Base-by-base conservation (phyloP, 2,113 vertebrate genomes). In the Thymallus thymallus region DNA sequence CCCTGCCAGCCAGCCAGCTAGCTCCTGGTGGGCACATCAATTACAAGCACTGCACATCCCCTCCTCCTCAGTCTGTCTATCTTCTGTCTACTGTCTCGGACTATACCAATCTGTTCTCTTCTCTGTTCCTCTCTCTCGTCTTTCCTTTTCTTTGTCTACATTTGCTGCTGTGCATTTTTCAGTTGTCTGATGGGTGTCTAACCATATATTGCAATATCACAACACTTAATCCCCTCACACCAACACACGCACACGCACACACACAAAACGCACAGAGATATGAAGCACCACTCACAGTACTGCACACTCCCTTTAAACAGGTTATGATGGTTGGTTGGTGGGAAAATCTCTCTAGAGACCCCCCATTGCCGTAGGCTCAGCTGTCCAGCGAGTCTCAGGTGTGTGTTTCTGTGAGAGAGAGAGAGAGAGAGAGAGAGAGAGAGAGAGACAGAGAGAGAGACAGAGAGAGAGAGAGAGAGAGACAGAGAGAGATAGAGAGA, bases 21-120 rank as follows among this genome's bases (percentile, higher is more conserved):
- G 88, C 89, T 92, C 92, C 90, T 91, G 80, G 83, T 88, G 90
- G 92, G 91, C 90, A 92, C 90, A 92, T 93, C 92, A 91, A 92
- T 93, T 92, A 92, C 89, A 88, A 51, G 80, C 80, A 81, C 80
- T 62, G 85, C 89, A 86, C 87, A 88, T 86, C 88, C 87, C 90
- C 85, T 87, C 87, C 83, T 87, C 87, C 85, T 84, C 84, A 80
- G 81, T 88, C 86, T 90, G 80, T 90, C 87, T 87, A 78, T 83
- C 83, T 79, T 85, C 87, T 90, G 84, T 86, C 84, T 86, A 78
- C 88, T 85, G 84, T 86, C 89, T 88, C 83, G 85, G 83, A 85
- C 51, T 26, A 84, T 86, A 81, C 90, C 88, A 89, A 84, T 87
- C 84, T 88, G 84, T 82, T 88, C 73, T 79, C 79, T 51, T 84